Base-by-base conservation (phyloP, 92 coral and sea anemone genomes). In the Siderastrea siderea region DNA sequence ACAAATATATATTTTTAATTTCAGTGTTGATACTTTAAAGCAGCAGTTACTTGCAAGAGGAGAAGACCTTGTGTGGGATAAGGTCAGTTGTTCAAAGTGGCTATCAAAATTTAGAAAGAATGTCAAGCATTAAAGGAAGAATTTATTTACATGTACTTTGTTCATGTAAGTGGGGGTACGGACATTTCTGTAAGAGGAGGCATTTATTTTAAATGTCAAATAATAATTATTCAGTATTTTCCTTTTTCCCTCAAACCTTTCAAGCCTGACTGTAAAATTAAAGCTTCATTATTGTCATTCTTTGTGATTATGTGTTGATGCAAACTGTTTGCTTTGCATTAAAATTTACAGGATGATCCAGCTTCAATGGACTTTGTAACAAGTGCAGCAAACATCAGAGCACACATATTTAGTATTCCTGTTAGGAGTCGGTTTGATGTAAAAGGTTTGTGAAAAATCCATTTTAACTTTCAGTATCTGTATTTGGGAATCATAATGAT, bases 41-140 rank as follows among this genome's bases (percentile, higher is more conserved):
- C 74, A 75, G 11, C 92, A 95, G 74, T 89, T 98, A 16, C 89
- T 79, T 47, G 76, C 69, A 14, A 94, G 84, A 89, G 98, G 96
- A n/a, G 99, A 98, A 80, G 95, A 94, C 68, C 95, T 98, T 12
- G 98, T 95, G 3, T 98, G 99, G 99, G 99, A 98, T 79, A 98
- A 98, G 98, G 98, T 93, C 43, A 54, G 85, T 63, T 7, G 46
- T 17, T 63, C 5, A 6, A 77, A 3, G 4, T 15, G 4, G 6
- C 6, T 38, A 2, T 61, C 19, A 15, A 15, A 17, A 26, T 26
- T 26, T 26, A 26, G 38, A 26, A 26, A 26, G 38, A 26, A 26
- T 26, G 38, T 26, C 38, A 26, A 26, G 38, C 38, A 26, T 26
- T 26, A 26, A 26, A 26, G 38, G 38, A 26, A 26, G 38, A 26